phyloP scores from a whole-genome alignment of 1,140 invertebrate genomes.

The Periplaneta americana region DNA sequence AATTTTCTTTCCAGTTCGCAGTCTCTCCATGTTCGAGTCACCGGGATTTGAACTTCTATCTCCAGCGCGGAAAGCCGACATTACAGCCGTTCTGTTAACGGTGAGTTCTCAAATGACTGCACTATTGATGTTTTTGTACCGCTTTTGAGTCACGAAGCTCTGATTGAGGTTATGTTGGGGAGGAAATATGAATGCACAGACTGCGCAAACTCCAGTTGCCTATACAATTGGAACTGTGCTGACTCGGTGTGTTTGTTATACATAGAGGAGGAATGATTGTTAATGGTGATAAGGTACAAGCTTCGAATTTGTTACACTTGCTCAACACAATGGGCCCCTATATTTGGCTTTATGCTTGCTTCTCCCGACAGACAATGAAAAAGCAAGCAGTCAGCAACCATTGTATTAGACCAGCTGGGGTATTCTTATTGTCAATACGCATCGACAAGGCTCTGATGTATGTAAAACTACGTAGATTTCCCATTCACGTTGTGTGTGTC shows the following conservation, averaged over 20 bases:
- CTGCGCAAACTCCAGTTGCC: background rate
- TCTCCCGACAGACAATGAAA: background rate
- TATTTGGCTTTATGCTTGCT: background rate
- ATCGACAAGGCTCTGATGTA: background rate
- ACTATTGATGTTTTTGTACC: too few relatives aligned
- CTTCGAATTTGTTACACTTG: background rate
- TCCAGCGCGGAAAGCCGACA: too few relatives aligned
- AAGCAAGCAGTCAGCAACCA: background rate
- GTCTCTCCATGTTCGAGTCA: too few relatives aligned
- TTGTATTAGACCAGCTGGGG: background rate
- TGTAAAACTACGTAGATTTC: too few relatives aligned
- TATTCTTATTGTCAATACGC: background rate
- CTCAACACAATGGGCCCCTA: background rate
- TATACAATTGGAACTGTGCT: background rate
- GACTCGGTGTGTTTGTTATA: background rate
- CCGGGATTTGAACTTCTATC: too few relatives aligned
- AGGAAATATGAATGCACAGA: background rate
- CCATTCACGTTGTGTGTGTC: too few relatives aligned
- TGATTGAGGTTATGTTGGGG: too few relatives aligned
- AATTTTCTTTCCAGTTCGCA: too few relatives aligned
- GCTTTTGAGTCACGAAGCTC: background rate
- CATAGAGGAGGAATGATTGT: background rate
- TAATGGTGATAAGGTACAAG: background rate
- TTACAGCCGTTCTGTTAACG: too few relatives aligned
- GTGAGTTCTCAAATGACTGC: too few relatives aligned